Evolutionary conservation across 2,797 vertebrate species (phyloP).

Genomic region (Gymnoscopelus braueri): DNA sequence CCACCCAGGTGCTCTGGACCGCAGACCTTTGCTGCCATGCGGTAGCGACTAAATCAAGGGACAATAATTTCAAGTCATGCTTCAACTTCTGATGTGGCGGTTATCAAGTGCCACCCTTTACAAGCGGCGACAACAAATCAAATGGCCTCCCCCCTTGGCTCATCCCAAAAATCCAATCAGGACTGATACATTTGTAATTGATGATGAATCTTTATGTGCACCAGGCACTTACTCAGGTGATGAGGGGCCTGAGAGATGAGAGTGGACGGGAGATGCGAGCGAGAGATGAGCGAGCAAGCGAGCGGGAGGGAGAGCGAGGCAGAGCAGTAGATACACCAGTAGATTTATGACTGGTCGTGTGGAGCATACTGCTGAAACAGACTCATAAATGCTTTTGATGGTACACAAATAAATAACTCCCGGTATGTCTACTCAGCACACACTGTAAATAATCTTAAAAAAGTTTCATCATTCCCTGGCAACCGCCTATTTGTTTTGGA

Average conservation of each 20-base stretch:
- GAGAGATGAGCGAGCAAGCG: slow-evolving; percentile 18
- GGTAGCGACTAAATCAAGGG: slow-evolving; percentile 16
- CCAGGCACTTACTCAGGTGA: slow-evolving; percentile 41
- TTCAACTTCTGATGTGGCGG: slow-evolving; percentile 24
- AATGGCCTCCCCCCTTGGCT: not conserved
- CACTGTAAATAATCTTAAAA: slow-evolving; percentile 73
- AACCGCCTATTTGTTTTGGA: slow-evolving; percentile 50
- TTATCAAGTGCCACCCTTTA: slow-evolving; percentile 17
- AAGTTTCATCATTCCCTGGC: slow-evolving; percentile 67
- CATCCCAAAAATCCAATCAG: slow-evolving; percentile 45
- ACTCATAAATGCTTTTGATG: slow-evolving; percentile 80
- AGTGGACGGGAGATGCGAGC: slow-evolving; percentile 16
- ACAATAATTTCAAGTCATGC: slow-evolving; percentile 48
- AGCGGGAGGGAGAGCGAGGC: slow-evolving; percentile 16
- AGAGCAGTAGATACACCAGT: slow-evolving; percentile 43
- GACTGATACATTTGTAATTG: slow-evolving; percentile 59
- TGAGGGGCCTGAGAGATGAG: slow-evolving; percentile 44
- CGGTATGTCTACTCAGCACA: slow-evolving; percentile 70
- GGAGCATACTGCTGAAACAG: slow-evolving; percentile 72
- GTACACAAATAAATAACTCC: slow-evolving; percentile 71
- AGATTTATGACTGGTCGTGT: slow-evolving; percentile 71
- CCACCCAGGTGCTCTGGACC: too few species aligned
- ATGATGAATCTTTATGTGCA: slow-evolving; percentile 56
- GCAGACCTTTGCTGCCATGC: not conserved
- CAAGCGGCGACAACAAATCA: slow-evolving; percentile 41